Evolutionary conservation across 2,888 invertebrate genomes (phyloP), one percentile per base, ranked within the genome.

Genomic region (Pycnomerus fuliginosus): DNA sequence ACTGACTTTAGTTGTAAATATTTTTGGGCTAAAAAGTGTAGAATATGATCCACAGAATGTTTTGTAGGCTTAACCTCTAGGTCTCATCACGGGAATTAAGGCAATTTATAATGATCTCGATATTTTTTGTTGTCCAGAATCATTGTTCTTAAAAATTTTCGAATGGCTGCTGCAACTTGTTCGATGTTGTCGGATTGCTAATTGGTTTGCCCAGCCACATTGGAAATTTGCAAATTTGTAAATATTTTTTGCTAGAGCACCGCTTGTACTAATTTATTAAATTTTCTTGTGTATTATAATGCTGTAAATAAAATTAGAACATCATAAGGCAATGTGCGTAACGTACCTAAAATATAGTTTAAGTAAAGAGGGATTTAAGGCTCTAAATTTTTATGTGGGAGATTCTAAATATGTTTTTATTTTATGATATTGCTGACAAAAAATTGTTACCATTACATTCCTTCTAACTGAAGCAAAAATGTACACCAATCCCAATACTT

Each of bases 321-420:
- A 69, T 70, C 69, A 62, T 63, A 61, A 66, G 62, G 69, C 69
- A 70, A 69, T 64, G 64, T 67, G 65, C 62, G 64, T 65, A 60
- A 61, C 55, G 64, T 66, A 67, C 65, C 67, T 67, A 61, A 65
- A 55, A 53, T 45, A 55, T 59, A 55, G 59, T 50, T 60, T 61
- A 62, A 64, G 56, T 53, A 45, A 50, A 56, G 52, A 54, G 42
- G 49, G 53, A 52, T 58, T 56, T 59, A 49, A 52, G 38, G 28
- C 17, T 28, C 37, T 16, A 14, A 45, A 39, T 47, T 56, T 52
- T 53, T 55, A 51, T 43, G n/a, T n/a, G n/a, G n/a, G n/a, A n/a
- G n/a, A n/a, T n/a, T n/a, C n/a, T n/a, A n/a, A n/a, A n/a, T n/a
- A n/a, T n/a, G n/a, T n/a, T n/a, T n/a, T n/a, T n/a, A n/a, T n/a